These are phyloP conservation scores for Rotaria sp. DNA, from an alignment of 2,888 invertebrate genomes.

Conservation along the genomic window DNA sequence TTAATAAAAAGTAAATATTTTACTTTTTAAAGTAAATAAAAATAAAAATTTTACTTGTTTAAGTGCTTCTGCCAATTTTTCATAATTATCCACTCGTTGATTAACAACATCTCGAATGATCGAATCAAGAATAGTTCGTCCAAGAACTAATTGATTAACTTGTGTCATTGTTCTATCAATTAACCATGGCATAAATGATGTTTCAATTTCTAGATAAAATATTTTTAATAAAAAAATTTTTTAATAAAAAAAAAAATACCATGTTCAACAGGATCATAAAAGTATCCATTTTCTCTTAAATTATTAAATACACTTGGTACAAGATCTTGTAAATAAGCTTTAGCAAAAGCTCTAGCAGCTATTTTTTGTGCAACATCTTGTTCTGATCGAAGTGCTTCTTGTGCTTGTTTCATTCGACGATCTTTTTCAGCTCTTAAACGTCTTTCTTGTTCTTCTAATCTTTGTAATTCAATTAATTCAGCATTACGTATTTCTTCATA, in stretches of 20 bases:
- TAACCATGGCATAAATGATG: slow-evolving; percentile 76
- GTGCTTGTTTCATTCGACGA: slow-evolving; percentile 67
- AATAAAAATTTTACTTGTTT: background rate
- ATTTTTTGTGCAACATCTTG: slow-evolving; percentile 72
- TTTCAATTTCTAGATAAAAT: slow-evolving; percentile 57
- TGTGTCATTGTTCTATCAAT: slow-evolving; percentile 72
- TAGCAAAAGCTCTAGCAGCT: slow-evolving; percentile 72
- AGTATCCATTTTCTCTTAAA: slow-evolving; percentile 67
- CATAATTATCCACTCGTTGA: slow-evolving; percentile 47
- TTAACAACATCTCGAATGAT: slow-evolving; percentile 52
- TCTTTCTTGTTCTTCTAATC: slow-evolving; percentile 72
- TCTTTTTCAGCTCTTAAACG: slow-evolving; percentile 59
- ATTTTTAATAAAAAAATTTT: background rate
- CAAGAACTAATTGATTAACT: slow-evolving; percentile 72
- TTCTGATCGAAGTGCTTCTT: slow-evolving; percentile 63
- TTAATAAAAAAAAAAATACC: background rate
- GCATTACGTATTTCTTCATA: slow-evolving; percentile 69
- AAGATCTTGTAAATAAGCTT: slow-evolving; percentile 76
- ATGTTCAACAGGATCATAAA: slow-evolving; percentile 63
- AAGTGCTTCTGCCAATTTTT: slow-evolving; percentile 44
- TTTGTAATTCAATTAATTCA: slow-evolving; percentile 72
- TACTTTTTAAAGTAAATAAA: no score
- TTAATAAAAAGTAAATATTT: background rate
- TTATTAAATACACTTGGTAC: slow-evolving; percentile 75
- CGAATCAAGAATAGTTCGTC: slow-evolving; percentile 72